These are phyloP conservation scores for Colius striatus DNA, from an alignment of 2,113 vertebrate genomes.

Conservation along the genomic window DNA sequence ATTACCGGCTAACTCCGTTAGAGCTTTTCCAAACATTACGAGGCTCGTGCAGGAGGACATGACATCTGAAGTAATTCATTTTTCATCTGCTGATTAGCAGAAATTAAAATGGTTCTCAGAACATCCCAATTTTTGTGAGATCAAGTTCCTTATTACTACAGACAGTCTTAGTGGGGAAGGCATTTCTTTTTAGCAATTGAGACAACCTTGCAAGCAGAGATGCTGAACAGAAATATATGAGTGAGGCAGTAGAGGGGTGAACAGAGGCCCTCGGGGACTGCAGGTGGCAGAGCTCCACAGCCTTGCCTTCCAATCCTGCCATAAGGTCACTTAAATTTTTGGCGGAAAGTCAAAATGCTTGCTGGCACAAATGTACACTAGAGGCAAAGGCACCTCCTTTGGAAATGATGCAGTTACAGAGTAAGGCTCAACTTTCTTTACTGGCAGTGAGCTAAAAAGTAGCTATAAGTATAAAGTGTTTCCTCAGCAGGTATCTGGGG, in stretches of 20 bases:
- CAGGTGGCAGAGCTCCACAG: not conserved
- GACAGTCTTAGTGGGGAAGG: not conserved
- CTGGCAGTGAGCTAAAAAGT: not conserved
- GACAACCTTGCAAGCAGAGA: not conserved
- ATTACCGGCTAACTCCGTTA: slow-evolving; percentile 45
- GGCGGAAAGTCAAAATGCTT: slow-evolving; percentile 17
- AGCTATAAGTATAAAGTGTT: not conserved
- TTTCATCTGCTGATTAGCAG: slow-evolving; percentile 60
- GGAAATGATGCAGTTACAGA: not conserved
- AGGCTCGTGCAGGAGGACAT: not conserved
- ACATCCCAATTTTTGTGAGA: slow-evolving; percentile 45
- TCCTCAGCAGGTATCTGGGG: not conserved
- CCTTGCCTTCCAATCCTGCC: not conserved
- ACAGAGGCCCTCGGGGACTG: not conserved
- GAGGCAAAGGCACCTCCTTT: not conserved
- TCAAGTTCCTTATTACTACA: slow-evolving; percentile 46
- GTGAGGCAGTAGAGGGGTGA: not conserved
- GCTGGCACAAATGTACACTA: not conserved
- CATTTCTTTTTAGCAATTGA: not conserved
- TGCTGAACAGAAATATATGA: not conserved
- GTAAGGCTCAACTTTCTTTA: not conserved
- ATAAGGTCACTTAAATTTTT: slow-evolving; percentile 39
- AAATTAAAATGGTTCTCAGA: slow-evolving; percentile 61
- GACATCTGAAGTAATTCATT: slow-evolving; percentile 62
- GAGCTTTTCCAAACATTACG: too few relatives aligned